Conservation (phyloP, 2,797 vertebrate genomes). For the Poecilia picta region DNA sequence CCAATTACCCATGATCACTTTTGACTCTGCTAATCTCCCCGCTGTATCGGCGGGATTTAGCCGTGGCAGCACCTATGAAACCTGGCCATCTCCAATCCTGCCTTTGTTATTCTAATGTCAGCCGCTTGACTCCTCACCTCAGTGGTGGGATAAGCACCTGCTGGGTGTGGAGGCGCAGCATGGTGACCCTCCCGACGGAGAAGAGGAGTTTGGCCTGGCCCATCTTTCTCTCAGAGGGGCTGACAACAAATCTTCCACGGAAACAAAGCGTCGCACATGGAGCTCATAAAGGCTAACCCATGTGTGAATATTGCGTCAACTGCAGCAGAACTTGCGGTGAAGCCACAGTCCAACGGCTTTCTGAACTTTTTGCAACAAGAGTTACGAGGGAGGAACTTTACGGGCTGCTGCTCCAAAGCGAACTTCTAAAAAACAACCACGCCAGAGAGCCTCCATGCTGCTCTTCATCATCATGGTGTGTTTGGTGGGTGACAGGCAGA, state of each 20-base stretch:
- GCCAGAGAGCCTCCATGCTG: slow-evolving; percentile 7
- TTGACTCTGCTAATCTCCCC: slow-evolving; percentile 83
- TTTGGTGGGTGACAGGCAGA: slow-evolving; percentile 24
- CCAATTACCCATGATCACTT: slow-evolving; percentile 85
- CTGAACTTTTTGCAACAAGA: slow-evolving; percentile 2
- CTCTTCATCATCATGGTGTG: slow-evolving; percentile 35
- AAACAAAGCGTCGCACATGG: slow-evolving; percentile 38
- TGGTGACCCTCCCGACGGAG: slow-evolving; percentile 37
- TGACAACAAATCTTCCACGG: slow-evolving; percentile 31
- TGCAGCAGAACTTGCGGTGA: slow-evolving; percentile 29
- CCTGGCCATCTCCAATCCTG: slow-evolving; percentile 64
- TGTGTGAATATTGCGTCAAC: slow-evolving; percentile 43
- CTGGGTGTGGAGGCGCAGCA: slow-evolving; percentile 27
- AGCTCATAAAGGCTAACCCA: slow-evolving; percentile 45
- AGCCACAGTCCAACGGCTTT: slow-evolving; percentile 17
- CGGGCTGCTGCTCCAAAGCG: not conserved
- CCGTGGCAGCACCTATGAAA: slow-evolving; percentile 72
- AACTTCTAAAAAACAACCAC: not conserved
- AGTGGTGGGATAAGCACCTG: slow-evolving; percentile 72
- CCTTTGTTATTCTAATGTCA: slow-evolving; percentile 84
- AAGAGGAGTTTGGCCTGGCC: not conserved
- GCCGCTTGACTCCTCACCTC: slow-evolving; percentile 73
- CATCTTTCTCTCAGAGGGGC: not conserved
- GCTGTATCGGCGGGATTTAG: slow-evolving; percentile 77
- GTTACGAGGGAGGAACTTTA: slow-evolving; percentile 23